Evolutionary conservation across 2,888 invertebrate genomes (phyloP), one percentile per base, ranked within the genome.

Genomic region (Sipha maydis): DNA sequence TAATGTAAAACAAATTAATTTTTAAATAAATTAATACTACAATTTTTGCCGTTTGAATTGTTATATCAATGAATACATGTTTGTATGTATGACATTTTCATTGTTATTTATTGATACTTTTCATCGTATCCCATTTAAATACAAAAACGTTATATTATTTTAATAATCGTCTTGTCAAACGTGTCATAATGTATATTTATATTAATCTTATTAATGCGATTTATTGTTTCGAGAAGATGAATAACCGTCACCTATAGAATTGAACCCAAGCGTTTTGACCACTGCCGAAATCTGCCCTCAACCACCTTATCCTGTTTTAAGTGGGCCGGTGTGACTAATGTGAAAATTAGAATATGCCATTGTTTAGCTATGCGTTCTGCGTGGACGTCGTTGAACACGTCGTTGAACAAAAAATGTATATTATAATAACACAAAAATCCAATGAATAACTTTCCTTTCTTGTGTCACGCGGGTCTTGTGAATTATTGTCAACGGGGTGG

Each of bases 301-400:
- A 75, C n/a, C 83, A 56, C 83, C 83, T 83, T 61, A 56, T 54
- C 71, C 54, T 31, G 71, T 83, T 83, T 67, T 25, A 83, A 83
- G 85, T 79, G 78, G 85, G 85, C 69, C 31, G 85, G 41, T 78
- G 78, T 85, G 85, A 85, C 85, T 85, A 77, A 85, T 78, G 78
- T 85, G 78, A 85, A 85, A 84, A 84, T 69, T 77, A 85, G 48
- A 85, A 78, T 85, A 85, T 38, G 54, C 85, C 79, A 85, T 85
- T 85, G 85, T 85, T 38, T 79, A 34, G 38, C 7, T 56, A 5
- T 71, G n/a, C 48, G 48, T 79, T 78, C 69, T 85, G 85, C 78
- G 85, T 78, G 79, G 85, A 85, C 54, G 85, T 85, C 79, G 54
- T 31, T 28, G 67, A 67, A 73, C 83, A 73, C n/a, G 54, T 34